Evolutionary conservation across 53 echinoderm and acorn worm species (phyloP), one percentile per base, ranked within the genome.

Genomic region (Mesocentrotus franciscanus): DNA sequence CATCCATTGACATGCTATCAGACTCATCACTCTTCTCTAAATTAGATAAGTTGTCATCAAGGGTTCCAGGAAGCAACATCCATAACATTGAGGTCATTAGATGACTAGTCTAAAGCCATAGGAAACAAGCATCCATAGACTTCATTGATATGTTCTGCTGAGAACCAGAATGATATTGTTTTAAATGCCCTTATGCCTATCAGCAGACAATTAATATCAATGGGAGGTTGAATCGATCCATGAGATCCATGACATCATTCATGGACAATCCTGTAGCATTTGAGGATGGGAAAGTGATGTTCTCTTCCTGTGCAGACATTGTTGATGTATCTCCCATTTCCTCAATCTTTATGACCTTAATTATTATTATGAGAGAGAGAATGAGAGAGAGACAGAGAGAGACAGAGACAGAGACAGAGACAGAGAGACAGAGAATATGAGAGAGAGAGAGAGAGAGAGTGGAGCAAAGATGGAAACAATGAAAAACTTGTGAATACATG

Each of bases 401-500:
- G 64, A 64, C 16, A 14, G 64, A 14, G 64, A 14, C 16, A 14
- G 62, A 62, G 15, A 62, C 10, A 61, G 61, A 61, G 12, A 61
- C n/a, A 20, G 64, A 20, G 64, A 64, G 18, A 64, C 3, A 49
- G 49, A 49, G 49, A 49, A n/a, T n/a, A n/a, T n/a, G 3, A 49
- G 49, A 49, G 49, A 49, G 4, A 49, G 49, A 18, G 7, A 64
- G 64, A 64, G 7, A 64, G 20, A 75, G 11, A 75, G n/a, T n/a
- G n/a, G 29, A 29, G 74, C 0, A 30, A 58, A 57, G 85, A 87
- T 58, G n/a, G 87, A 42, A 58, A 87, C 58, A 56, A 58, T 87
- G 56, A n/a, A 29, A 58, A 27, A 87, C 57, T 87, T 87, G 87
- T 87, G 56, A 29, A 58, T 87, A 58, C 87, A 87, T 87, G 87